Evolutionary conservation across 2,113 vertebrate genomes (phyloP).

Genomic region (Gymnorhina tibicen): DNA sequence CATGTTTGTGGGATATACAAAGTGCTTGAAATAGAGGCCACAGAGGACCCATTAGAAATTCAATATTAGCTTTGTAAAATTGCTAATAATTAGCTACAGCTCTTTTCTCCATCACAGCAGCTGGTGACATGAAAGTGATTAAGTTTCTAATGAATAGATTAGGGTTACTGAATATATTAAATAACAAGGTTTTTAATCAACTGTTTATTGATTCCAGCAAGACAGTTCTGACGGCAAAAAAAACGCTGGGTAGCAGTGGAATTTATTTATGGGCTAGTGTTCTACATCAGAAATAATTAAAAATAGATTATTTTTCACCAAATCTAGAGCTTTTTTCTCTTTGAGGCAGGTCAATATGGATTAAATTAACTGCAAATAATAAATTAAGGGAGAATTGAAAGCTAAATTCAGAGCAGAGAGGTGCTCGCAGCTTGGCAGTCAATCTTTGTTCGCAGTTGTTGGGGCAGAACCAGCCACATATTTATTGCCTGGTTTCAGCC

Average conservation of each 20-base stretch:
- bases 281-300: conserved; percentile 64
- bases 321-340: conserved; percentile 31
- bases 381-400: conserved; percentile 49
- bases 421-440: not conserved
- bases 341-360: conserved; percentile 42
- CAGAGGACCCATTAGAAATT: conserved; percentile 78
- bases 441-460: not conserved
- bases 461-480: not conserved
- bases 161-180: conserved; percentile 73
- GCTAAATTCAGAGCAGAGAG: conserved; percentile 2
- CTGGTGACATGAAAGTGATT: conserved; percentile 78
- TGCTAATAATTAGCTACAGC: conserved; percentile 80
- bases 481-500: not conserved
- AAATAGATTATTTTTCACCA: conserved; percentile 72
- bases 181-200: conserved; percentile 76
- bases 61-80: conserved; percentile 79
- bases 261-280: conserved; percentile 33
- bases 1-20: conserved; percentile 62
- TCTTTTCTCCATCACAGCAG: conserved; percentile 71
- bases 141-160: conserved; percentile 75
- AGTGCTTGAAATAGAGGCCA: conserved; percentile 64
- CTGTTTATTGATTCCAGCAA: conserved; percentile 75
- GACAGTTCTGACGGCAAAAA: conserved; percentile 53
- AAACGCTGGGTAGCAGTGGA: not conserved
- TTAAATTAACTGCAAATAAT: conserved; percentile 63